Evolutionary conservation across 2,113 vertebrate species (phyloP).

Genomic region (Hyaena hyaena): DNA sequence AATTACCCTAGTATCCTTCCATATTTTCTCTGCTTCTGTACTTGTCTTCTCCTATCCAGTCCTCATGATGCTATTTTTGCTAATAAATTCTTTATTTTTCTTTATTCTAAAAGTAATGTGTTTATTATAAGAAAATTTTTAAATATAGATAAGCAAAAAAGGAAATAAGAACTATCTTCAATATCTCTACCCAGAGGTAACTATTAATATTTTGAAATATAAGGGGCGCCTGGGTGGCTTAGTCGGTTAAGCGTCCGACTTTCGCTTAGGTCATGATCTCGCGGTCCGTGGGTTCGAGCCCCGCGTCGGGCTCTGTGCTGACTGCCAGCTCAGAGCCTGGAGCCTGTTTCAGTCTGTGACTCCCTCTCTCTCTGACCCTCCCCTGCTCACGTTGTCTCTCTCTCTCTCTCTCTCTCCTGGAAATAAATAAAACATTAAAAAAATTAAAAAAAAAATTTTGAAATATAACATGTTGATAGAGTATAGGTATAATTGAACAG

Average conservation of each 20-base stretch:
- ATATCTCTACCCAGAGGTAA: background rate
- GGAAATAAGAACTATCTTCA: background rate
- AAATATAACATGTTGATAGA: background rate
- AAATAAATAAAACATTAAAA: too few species aligned
- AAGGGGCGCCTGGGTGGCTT: too few species aligned
- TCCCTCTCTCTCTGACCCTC: too few species aligned
- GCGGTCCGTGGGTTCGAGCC: too few species aligned
- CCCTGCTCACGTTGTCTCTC: too few species aligned
- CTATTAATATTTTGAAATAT: conserved; percentile 3
- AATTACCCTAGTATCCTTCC: background rate
- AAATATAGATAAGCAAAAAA: background rate
- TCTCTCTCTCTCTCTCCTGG: too few species aligned
- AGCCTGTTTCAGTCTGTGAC: too few species aligned
- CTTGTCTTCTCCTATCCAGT: background rate
- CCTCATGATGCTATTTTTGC: background rate
- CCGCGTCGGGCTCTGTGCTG: too few species aligned
- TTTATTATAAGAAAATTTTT: background rate
- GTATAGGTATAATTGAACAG: background rate
- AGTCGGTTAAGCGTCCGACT: too few species aligned
- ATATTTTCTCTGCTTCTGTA: background rate
- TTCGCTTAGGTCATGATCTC: too few species aligned
- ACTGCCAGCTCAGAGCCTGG: too few species aligned
- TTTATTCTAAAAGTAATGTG: background rate
- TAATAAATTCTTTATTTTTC: conserved; percentile 6
- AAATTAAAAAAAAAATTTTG: background rate